phyloP scores from a whole-genome alignment of 2,888 invertebrate genomes.

The Andrena chrysosceles region DNA sequence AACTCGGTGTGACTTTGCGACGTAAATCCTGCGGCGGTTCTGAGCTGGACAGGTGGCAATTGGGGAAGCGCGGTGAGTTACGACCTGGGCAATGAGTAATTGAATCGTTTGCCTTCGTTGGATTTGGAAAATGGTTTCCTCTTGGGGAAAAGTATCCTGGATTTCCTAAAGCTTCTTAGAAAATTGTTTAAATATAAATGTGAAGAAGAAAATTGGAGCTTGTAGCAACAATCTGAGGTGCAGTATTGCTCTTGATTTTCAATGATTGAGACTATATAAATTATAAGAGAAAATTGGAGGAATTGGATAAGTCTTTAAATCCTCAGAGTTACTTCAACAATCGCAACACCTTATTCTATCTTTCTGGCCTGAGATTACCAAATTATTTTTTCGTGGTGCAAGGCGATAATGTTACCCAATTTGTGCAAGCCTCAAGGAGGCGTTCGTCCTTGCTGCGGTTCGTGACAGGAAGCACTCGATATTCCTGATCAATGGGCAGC shows the following conservation, averaged over 20 bases:
- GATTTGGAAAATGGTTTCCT: not conserved
- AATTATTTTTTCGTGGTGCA: not conserved
- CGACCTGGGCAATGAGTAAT: slow-evolving; percentile 6
- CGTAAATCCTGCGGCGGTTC: slow-evolving; percentile 3
- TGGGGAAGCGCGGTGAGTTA: slow-evolving; percentile 3
- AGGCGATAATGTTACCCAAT: not conserved
- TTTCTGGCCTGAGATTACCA: not conserved
- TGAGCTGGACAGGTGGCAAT: not conserved
- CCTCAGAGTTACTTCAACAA: not conserved
- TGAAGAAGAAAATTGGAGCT: too few relatives aligned
- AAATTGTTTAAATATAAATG: too few relatives aligned
- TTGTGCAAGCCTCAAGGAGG: not conserved
- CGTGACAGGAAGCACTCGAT: slow-evolving; percentile 45
- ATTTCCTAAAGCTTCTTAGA: not conserved
- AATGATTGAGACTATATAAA: too few relatives aligned
- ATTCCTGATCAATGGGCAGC: slow-evolving; percentile 41
- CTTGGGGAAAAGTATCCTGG: not conserved
- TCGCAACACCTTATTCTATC: not conserved
- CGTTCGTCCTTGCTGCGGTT: slow-evolving; percentile 6
- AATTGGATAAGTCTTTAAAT: not conserved
- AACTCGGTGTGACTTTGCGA: slow-evolving; percentile 24
- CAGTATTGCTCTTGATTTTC: too few relatives aligned
- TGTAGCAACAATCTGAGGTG: too few relatives aligned
- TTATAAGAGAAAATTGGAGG: too few relatives aligned
- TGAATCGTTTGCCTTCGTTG: not conserved